phyloP scores from a whole-genome alignment of 2,797 vertebrate genomes.

The Neomorphus geoffroyi region DNA sequence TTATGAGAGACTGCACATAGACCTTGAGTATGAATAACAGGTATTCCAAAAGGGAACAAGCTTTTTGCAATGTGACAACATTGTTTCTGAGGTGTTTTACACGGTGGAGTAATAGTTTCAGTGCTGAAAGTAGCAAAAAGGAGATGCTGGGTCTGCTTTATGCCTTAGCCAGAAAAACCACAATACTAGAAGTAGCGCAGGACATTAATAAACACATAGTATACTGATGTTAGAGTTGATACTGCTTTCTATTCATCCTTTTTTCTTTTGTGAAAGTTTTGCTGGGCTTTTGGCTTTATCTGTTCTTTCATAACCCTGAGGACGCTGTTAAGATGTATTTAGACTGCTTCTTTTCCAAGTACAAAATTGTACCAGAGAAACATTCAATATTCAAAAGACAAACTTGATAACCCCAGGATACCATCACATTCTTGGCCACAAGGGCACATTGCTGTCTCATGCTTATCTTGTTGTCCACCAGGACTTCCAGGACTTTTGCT shows the following conservation, averaged over 20 bases:
- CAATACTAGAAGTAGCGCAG: background rate
- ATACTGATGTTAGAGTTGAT: background rate
- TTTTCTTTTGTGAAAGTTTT: background rate
- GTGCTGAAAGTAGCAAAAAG: background rate
- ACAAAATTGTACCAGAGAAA: background rate
- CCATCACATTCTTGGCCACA: too few species aligned
- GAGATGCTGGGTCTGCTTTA: background rate
- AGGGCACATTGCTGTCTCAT: too few species aligned
- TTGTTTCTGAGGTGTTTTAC: background rate
- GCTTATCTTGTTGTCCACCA: too few species aligned
- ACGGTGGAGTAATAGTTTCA: background rate
- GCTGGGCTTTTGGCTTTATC: background rate
- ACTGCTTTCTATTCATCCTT: background rate
- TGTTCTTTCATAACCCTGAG: background rate
- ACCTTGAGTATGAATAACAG: background rate
- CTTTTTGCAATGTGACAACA: background rate
- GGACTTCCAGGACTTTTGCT: too few species aligned
- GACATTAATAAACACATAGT: background rate
- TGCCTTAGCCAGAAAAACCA: background rate
- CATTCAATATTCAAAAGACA: background rate
- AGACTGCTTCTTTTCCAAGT: background rate
- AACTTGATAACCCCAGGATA: background rate
- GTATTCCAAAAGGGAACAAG: background rate
- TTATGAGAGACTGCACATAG: background rate
- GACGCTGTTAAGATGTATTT: background rate